Base-by-base conservation (phyloP, 2,797 vertebrate species). In the Chloroceryle inda region DNA sequence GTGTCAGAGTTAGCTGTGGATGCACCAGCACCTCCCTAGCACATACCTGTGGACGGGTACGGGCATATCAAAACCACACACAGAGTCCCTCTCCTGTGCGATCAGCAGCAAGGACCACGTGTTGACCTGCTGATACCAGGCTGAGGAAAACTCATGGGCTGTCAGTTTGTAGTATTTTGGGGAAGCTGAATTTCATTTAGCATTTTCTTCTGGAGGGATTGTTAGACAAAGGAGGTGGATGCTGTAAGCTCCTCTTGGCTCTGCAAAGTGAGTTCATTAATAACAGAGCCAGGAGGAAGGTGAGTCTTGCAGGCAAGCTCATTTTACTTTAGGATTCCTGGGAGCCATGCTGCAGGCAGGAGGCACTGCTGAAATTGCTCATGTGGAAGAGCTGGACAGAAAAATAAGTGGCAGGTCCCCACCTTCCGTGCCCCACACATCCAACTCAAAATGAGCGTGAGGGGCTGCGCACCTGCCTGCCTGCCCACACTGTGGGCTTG, bases 361-460 rank as follows among this genome's bases (percentile, higher is more conserved):
- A 77, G 63, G 64, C 85, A 76, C 56, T 77, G 66, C 66, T 63
- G 72, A 10, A 23, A 17, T 37, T 1, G 3, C 40, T 26, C 2
- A 23, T 31, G 13, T 38, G 63, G 45, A 68, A 42, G 37, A 53
- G 68, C 40, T 83, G 45, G 5, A 4, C 45, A 29, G 63, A 52
- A 67, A 14, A 55, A 35, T 14, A 6, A 55, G 17, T 1, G 2
- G 3, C 15, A 13, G 49, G n/a, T 62, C 23, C 56, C 38, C 67
- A 69, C 59, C 49, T 55, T 72, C 9, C 21, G 5, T 14, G 3
- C n/a, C 2, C 10, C 12, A 2, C n/a, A 33, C 49, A 59, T 19
- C 11, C 63, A 50, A 3, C 11, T 33, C 26, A 7, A 3, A 71
- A 3, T 8, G 38, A 24, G 2, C 0, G 1, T 2, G 13, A 14